These are phyloP conservation scores for Andricus curvator DNA, from an alignment of 2,888 invertebrate species.

Conservation along the genomic window DNA sequence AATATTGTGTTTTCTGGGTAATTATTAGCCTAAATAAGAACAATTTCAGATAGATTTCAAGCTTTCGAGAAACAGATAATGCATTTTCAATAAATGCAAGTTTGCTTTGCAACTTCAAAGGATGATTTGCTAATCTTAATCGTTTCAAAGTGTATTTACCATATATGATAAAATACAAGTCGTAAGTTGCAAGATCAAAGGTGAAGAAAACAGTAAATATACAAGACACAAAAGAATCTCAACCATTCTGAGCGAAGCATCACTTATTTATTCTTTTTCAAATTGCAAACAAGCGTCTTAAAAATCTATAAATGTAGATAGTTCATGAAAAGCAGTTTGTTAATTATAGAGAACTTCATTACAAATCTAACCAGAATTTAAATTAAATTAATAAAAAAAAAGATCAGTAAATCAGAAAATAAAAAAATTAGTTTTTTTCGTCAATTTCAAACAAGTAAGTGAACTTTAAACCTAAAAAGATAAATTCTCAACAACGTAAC, in stretches of 20 bases:
- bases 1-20: too few relatives aligned
- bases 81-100: neutral
- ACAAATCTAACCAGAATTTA: too few relatives aligned
- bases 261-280: neutral
- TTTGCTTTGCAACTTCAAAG: neutral
- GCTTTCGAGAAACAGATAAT: neutral
- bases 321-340: neutral
- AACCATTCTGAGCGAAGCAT: neutral
- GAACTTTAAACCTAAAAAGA: accelerated
- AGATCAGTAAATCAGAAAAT: too few relatives aligned
- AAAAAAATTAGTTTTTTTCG: too few relatives aligned
- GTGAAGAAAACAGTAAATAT: constrained; percentile 24
- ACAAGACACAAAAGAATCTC: constrained; percentile 3
- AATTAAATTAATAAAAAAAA: too few relatives aligned
- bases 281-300: neutral
- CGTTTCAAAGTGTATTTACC: constrained; percentile 26
- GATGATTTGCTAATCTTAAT: constrained; percentile 13
- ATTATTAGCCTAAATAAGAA: too few relatives aligned
- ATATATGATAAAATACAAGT: constrained; percentile 34
- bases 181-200: constrained; percentile 26
- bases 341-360: neutral
- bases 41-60: too few relatives aligned
- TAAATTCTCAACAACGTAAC: too few relatives aligned
- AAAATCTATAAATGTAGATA: neutral
- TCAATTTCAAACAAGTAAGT: accelerated